phyloP scores from a whole-genome alignment of 2,113 vertebrate species.

The Felis catus region DNA sequence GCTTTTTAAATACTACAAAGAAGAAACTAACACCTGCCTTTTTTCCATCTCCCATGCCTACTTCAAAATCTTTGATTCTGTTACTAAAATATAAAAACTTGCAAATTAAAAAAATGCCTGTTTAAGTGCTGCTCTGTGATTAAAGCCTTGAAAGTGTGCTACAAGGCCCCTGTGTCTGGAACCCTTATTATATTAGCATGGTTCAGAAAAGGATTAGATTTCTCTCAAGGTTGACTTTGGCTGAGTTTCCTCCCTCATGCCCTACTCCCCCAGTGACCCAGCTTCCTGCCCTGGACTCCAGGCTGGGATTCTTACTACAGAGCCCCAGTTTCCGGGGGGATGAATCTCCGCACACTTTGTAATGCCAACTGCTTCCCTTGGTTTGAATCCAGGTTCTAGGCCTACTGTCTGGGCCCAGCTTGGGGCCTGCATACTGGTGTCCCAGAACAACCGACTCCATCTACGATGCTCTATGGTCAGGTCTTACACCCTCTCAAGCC shows the following conservation, averaged over 20 bases:
- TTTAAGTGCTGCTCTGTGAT: conserved; percentile 51
- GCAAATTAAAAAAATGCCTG: conserved; percentile 31
- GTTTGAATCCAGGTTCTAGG: background rate
- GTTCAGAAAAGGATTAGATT: conserved; percentile 39
- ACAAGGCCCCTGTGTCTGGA: background rate
- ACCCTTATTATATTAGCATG: background rate
- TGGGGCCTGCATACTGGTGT: background rate
- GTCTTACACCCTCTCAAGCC: background rate
- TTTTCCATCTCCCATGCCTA: conserved; percentile 56
- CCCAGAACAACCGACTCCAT: background rate
- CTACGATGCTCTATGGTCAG: background rate
- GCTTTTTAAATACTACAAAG: background rate
- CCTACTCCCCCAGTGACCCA: background rate
- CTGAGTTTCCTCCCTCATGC: background rate
- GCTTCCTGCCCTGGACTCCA: background rate
- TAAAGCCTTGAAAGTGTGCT: background rate
- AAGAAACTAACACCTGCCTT: background rate
- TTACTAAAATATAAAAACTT: conserved; percentile 46
- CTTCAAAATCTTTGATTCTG: conserved; percentile 49
- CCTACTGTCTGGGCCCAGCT: conserved; percentile 48
- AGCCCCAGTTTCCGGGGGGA: background rate
- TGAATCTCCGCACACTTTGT: background rate
- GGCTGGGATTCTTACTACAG: background rate
- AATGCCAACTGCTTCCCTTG: background rate
- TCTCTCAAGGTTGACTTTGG: conserved; percentile 51